Percentiles rank a stretch among this genome's conserved stretches.
Evolutionary conservation across 2,888 invertebrate species (phyloP).

Genomic region (Sabellastarte sp.): DNA sequence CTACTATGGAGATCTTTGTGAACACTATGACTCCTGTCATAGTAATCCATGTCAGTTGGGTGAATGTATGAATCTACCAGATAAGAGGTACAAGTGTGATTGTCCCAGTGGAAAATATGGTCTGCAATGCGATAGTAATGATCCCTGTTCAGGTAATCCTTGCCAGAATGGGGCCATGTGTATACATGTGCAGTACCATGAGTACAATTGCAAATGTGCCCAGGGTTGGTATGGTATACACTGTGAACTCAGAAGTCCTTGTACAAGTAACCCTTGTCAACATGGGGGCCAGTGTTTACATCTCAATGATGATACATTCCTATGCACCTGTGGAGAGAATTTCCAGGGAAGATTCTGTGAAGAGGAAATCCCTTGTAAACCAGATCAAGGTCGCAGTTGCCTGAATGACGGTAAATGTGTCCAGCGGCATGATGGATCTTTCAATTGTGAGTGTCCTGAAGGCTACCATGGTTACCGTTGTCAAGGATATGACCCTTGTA

Average conservation of each 20-base stretch:
- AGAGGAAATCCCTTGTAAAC: conserved; percentile 22
- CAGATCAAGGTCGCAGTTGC: conserved; percentile 17
- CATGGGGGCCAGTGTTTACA: conserved; percentile 22
- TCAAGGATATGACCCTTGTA: conserved; percentile 23
- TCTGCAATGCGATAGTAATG: conserved; percentile 18
- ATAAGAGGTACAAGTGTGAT: conserved; percentile 8
- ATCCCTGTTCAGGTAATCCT: conserved; percentile 25
- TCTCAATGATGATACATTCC: background rate
- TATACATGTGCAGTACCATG: background rate
- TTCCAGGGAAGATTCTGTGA: conserved; percentile 19
- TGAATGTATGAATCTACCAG: background rate
- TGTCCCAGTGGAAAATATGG: conserved; percentile 24
- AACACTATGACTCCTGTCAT: conserved; percentile 16
- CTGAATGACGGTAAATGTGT: conserved; percentile 25
- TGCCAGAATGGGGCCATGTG: conserved; percentile 23
- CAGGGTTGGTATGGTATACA: background rate
- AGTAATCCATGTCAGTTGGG: background rate
- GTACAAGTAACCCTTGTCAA: conserved; percentile 20
- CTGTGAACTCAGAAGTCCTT: conserved; percentile 14
- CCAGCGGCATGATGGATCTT: conserved; percentile 1
- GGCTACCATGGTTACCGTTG: conserved; percentile 25
- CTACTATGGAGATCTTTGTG: conserved; percentile 21
- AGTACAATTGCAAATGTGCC: conserved; percentile 4
- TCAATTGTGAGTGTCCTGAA: conserved; percentile 20
- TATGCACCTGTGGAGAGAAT: conserved; percentile 8